Evolutionary conservation across 2,888 invertebrate genomes (phyloP).

Genomic region (Hirtodrosophila confusa): DNA sequence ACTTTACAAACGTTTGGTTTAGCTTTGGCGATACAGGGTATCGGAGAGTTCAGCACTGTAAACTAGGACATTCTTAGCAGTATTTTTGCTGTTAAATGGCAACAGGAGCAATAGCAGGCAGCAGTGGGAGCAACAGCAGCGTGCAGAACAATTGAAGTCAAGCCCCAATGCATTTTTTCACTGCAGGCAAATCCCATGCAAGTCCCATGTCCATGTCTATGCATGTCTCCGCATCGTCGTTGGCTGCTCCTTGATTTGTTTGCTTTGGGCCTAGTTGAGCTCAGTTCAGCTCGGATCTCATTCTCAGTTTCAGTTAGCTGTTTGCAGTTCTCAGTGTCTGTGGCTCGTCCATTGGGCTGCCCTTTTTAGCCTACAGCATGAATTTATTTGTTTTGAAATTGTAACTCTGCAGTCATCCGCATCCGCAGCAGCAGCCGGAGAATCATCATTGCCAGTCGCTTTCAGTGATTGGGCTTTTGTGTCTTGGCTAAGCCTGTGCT

Average conservation of each 20-base stretch:
- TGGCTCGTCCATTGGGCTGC: slow-evolving; percentile 58
- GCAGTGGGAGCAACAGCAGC: slow-evolving; percentile 22
- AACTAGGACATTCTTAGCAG: background rate
- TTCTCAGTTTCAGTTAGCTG: slow-evolving; percentile 34
- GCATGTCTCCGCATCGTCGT: slow-evolving; percentile 40
- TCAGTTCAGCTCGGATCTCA: slow-evolving; percentile 26
- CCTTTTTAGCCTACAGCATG: slow-evolving; percentile 76
- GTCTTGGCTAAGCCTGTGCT: slow-evolving; percentile 47
- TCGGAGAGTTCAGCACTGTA: too few species aligned
- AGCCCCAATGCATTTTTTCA: slow-evolving; percentile 62
- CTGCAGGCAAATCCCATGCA: slow-evolving; percentile 51
- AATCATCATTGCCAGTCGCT: slow-evolving; percentile 50
- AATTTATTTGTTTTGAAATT: slow-evolving; percentile 79
- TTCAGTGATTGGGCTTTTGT: slow-evolving; percentile 63
- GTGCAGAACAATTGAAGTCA: slow-evolving; percentile 73
- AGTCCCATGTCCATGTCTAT: slow-evolving; percentile 24
- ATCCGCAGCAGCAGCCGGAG: slow-evolving; percentile 36
- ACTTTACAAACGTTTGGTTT: too few species aligned
- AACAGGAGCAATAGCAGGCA: slow-evolving; percentile 44
- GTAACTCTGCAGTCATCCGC: slow-evolving; percentile 67
- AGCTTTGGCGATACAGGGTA: too few species aligned
- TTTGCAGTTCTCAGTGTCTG: slow-evolving; percentile 40
- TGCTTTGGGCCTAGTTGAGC: slow-evolving; percentile 52
- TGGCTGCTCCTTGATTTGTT: slow-evolving; percentile 76
- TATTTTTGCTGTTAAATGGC: slow-evolving; percentile 46